Percentiles rank a stretch among this genome's conserved stretches.
Evolutionary conservation across 2,888 invertebrate species (phyloP).

Genomic region (Pocota personata): DNA sequence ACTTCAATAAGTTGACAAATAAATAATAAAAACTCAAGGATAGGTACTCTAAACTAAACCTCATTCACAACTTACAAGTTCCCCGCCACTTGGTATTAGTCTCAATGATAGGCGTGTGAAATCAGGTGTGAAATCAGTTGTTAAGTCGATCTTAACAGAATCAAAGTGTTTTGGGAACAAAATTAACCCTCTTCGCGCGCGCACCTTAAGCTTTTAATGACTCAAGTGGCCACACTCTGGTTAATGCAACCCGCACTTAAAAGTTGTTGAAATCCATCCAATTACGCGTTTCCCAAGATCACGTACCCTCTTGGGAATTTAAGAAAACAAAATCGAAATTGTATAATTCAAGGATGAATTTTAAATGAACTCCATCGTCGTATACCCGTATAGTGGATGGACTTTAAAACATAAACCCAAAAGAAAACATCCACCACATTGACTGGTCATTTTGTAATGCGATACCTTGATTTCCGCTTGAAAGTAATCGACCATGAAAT

Average conservation of each 20-base stretch:
- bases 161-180: neutral
- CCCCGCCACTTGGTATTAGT: neutral
- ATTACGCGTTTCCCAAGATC: constrained; percentile 28
- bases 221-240: neutral
- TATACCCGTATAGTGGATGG: neutral
- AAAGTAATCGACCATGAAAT: constrained; percentile 70
- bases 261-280: constrained; percentile 11
- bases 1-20: constrained; percentile 1
- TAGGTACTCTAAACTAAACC: too few relatives aligned
- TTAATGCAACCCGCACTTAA: constrained; percentile 6
- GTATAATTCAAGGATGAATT: constrained; percentile 45
- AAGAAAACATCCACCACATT: neutral
- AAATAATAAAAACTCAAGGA: neutral
- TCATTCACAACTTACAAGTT: neutral
- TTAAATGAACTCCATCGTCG: neutral
- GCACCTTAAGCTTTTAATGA: neutral
- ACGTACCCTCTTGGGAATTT: constrained; percentile 25
- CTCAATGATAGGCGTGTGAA: neutral
- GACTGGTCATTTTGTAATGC: constrained; percentile 28
- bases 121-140: constrained; percentile 17
- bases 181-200: neutral
- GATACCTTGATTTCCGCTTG: constrained; percentile 63
- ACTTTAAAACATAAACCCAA: neutral
- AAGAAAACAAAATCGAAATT: constrained; percentile 16
- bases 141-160: constrained; percentile 1